These are phyloP conservation scores for Rotaria macrura DNA, from an alignment of 2,888 invertebrate species.

Conservation along the genomic window DNA sequence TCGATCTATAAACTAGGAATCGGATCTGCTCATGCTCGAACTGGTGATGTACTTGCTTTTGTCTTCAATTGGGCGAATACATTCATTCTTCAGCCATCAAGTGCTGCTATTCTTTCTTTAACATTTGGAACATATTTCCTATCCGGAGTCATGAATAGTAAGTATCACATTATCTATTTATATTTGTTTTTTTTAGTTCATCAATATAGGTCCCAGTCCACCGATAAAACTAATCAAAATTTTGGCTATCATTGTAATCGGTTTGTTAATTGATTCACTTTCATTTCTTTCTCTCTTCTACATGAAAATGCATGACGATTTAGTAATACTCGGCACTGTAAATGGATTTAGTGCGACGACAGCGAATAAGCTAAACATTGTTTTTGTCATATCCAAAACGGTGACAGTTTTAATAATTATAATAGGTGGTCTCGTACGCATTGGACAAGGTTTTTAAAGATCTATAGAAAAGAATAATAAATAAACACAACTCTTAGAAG, in stretches of 20 bases:
- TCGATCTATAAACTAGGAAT: background rate
- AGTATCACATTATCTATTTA: background rate
- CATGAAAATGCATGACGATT: conserved; percentile 36
- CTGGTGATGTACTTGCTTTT: conserved; percentile 58
- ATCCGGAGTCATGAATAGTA: background rate
- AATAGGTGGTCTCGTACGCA: conserved; percentile 64
- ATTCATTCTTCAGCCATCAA: conserved; percentile 41
- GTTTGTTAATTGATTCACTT: no score
- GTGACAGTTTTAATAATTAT: conserved; percentile 77
- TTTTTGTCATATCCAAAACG: conserved; percentile 80
- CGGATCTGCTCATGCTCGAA: background rate
- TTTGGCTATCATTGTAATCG: conserved; percentile 39
- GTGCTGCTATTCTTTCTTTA: conserved; percentile 52
- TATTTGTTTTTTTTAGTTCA: no score
- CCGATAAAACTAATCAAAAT: conserved; percentile 36
- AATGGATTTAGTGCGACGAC: conserved; percentile 87
- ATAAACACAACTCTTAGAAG: no score
- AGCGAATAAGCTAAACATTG: conserved; percentile 81
- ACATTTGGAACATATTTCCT: conserved; percentile 33
- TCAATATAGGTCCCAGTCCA: conserved; percentile 35
- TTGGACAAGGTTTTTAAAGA: conserved; percentile 26
- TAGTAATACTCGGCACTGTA: conserved; percentile 77
- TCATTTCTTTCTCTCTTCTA: no score
- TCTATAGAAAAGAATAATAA: no score
- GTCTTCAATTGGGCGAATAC: conserved; percentile 56